phyloP scores from a whole-genome alignment of 2,888 invertebrate species.

The Empis stercorea region DNA sequence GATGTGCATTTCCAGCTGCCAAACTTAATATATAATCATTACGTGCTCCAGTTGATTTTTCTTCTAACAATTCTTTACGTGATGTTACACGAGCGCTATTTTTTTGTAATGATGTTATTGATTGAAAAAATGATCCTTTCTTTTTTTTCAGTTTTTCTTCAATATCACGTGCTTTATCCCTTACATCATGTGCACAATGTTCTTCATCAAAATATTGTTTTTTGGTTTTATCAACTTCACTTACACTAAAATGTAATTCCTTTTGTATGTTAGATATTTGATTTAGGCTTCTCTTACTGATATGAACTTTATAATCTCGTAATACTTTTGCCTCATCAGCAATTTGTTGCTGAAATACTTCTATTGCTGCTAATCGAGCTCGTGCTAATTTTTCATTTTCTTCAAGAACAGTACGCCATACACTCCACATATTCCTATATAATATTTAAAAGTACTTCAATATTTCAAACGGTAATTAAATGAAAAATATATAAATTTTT shows the following conservation, averaged over 20 bases:
- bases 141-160: conserved; percentile 95
- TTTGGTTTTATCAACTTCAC: conserved; percentile 87
- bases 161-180: conserved; percentile 88
- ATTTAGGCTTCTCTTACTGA: conserved; percentile 71
- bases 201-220: conserved; percentile 93
- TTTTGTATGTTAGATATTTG: conserved; percentile 76
- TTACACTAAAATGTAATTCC: conserved; percentile 72
- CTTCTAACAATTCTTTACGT: conserved; percentile 80
- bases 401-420: conserved; percentile 92
- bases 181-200: conserved; percentile 86
- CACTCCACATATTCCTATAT: conserved; percentile 91
- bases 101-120: conserved; percentile 89
- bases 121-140: conserved; percentile 92
- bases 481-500: no score
- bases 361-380: conserved; percentile 82
- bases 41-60: conserved; percentile 85
- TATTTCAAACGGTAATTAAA: no score
- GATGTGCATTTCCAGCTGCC: conserved; percentile 88
- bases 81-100: conserved; percentile 93
- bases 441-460: not conserved
- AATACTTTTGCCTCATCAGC: conserved; percentile 84
- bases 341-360: conserved; percentile 89
- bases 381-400: conserved; percentile 89
- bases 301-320: conserved; percentile 68
- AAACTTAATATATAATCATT: conserved; percentile 89